A percentile compares a stretch with the other conserved stretches of the same genome.
These are phyloP conservation scores for Petrocephalus schoutedeni DNA, from an alignment of 2,797 vertebrate genomes.

Conservation along the genomic window DNA sequence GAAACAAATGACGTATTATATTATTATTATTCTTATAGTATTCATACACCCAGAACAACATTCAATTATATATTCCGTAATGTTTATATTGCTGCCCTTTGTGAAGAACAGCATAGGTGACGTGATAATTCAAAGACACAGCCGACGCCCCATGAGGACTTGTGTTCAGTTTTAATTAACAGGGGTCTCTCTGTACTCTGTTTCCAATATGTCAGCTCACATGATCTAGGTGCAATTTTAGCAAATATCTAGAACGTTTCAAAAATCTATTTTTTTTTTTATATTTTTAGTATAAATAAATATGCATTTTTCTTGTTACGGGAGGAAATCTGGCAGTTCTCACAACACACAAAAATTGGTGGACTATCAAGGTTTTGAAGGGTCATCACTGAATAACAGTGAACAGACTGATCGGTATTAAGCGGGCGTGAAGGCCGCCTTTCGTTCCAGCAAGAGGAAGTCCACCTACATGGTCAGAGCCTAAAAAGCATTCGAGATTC, in stretches of 20 bases:
- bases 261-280: neutral
- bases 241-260: neutral
- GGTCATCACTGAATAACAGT: neutral
- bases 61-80: neutral
- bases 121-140: neutral
- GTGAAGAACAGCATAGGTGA: neutral
- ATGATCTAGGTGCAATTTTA: neutral
- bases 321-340: neutral
- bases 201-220: neutral
- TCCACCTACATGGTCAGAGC: neutral
- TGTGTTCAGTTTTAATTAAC: neutral
- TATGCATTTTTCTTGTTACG: neutral
- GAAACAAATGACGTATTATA: no score
- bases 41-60: neutral
- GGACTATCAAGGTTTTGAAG: neutral
- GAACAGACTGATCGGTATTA: neutral
- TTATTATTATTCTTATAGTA: no score
- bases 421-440: neutral
- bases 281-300: neutral
- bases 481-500: neutral
- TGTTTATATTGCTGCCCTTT: neutral
- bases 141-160: neutral
- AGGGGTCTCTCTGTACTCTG: neutral
- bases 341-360: neutral
- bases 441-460: neutral